phyloP scores from a whole-genome alignment of 2,113 vertebrate species.

The Naja naja region DNA sequence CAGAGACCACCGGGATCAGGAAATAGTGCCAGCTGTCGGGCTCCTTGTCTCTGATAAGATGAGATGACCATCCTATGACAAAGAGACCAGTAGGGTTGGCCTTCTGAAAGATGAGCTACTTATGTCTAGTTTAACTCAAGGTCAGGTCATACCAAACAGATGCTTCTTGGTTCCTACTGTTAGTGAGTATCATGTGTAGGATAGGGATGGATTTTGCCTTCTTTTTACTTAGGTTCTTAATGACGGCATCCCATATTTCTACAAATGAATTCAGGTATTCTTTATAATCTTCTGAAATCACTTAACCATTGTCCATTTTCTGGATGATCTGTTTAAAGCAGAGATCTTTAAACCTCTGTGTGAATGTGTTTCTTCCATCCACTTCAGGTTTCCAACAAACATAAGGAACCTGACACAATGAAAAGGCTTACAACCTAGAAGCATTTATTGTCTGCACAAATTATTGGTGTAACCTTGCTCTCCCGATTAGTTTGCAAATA shows the following conservation, averaged over 20 bases:
- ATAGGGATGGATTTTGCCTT: conserved; percentile 48
- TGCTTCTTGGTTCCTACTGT: conserved; percentile 56
- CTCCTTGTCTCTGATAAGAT: conserved; percentile 64
- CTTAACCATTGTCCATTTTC: conserved; percentile 37
- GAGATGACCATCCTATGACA: conserved; percentile 70
- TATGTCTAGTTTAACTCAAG: conserved; percentile 61
- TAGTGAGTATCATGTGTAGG: conserved; percentile 33
- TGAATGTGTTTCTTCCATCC: neutral
- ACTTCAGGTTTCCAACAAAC: conserved; percentile 54
- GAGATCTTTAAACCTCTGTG: neutral
- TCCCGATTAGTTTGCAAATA: conserved; percentile 84
- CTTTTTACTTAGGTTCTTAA: conserved; percentile 58
- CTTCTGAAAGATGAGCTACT: conserved; percentile 61
- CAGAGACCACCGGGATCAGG: conserved; percentile 56
- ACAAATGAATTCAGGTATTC: conserved; percentile 51
- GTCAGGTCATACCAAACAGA: conserved; percentile 61
- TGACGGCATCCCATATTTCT: conserved; percentile 45
- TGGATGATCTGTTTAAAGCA: conserved; percentile 9
- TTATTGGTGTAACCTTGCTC: conserved; percentile 83
- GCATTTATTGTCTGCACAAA: conserved; percentile 78
- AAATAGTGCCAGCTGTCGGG: conserved; percentile 66
- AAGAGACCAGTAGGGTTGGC: conserved; percentile 48
- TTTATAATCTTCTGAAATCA: conserved; percentile 50
- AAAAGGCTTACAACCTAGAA: conserved; percentile 68
- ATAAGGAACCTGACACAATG: conserved; percentile 61